Evolutionary conservation across 2,797 vertebrate genomes (phyloP), one percentile per base, ranked within the genome.

Genomic region (Sylvia borin): DNA sequence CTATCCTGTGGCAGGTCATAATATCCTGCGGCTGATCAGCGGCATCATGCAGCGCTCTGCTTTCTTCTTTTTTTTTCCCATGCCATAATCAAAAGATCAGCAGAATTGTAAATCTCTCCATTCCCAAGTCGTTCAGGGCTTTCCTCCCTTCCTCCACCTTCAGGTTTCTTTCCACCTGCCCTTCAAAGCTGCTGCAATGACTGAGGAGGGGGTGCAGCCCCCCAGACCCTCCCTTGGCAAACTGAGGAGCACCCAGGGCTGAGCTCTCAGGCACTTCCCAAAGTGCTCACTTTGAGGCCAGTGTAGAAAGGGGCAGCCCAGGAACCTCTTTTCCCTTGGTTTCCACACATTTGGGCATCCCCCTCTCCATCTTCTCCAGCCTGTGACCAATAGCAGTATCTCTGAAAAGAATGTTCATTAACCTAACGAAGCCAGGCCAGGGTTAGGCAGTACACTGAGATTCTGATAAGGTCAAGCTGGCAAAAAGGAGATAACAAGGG

Each of bases 1-100:
- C 90, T 95, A 90, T 91, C 93, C 90, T 78, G 84, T 95, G 92
- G 88, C 93, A 96, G 95, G 95, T 94, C 83, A 80, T 92, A 96
- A 97, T 95, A 96, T 95, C 96, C 96, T 96, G 94, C 42, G 13
- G 94, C 73, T 95, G 96, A 96, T 95, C 91, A 95, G 88, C 20
- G 0, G 76, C 75, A 91, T 78, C 92, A 60, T 13, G 91, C 96
- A 88, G 92, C 2, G 72, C 53, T 94, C 75, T 43, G 86, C 91
- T 96, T 92, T 95, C 62, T 82, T 94, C 75, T 71, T 90, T 90
- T 88, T 90, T 90, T 88, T 85, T 38, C 70, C 74, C 57, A 50
- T 92, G 86, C 91, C 92, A 89, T 86, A 97, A 93, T 95, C 91
- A 94, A 95, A 96, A 92, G 90, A 95, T 95, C 78, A 90, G 92